Base-by-base conservation (phyloP, 2,888 invertebrate genomes). In the Maniola hyperantus region DNA sequence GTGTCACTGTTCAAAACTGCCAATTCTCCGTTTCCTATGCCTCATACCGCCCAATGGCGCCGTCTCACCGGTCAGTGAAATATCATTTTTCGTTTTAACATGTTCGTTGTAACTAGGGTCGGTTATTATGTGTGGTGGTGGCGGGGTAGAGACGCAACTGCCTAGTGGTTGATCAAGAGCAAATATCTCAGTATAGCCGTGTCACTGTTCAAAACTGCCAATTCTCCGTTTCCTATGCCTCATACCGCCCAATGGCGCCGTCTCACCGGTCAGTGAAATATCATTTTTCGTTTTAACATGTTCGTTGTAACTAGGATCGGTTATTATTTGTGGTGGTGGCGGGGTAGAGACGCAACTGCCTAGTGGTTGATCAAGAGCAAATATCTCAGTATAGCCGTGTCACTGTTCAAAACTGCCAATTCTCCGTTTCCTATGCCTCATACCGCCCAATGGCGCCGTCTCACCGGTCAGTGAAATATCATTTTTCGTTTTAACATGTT, bases 301-400 rank as follows among this genome's bases (percentile, higher is more conserved):
- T 7, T 34, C 34, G 4, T 1, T 34, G 34, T 34, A 34, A 6
- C 6, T 6, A 34, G 6, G 34, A 6, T 34, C 0, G 6, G 34
- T 6, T 34, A 6, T 6, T 34, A 6, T 34, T 2, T 34, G 6
- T 7, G 6, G 4, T 34, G 26, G 51, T 58, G 93, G 94, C 66
- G 96, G 95, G 26, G 96, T 96, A 82, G 95, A 96, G 51, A 95
- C 96, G 66, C 96, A 96, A 82, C 85, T 97, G n/a, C n/a, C n/a
- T n/a, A n/a, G n/a, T n/a, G n/a, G 51, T 88, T 97, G 36, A 96
- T 97, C 78, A 96, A 95, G 82, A 96, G 95, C 85, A 93, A 96
- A 76, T 95, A 95, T 77, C 93, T 96, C 71, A 95, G 95, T 57
- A 95, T 95, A 88, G 95, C 96, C 34, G 94, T 95, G 74, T 93